These are phyloP conservation scores for Pristis pectinata DNA, from an alignment of 2,797 vertebrate genomes.

Conservation along the genomic window DNA sequence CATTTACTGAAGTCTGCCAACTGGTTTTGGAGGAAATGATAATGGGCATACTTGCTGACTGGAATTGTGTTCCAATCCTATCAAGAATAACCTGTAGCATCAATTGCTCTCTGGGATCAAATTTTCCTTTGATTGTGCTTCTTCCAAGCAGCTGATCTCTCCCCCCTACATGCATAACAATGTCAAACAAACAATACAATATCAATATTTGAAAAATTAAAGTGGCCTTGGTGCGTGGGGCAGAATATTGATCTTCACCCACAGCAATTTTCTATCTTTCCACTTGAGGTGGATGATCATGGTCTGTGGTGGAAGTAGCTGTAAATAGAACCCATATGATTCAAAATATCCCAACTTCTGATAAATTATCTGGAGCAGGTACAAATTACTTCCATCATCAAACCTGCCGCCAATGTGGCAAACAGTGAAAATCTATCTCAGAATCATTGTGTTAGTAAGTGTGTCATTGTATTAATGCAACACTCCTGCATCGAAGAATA, in stretches of 20 bases:
- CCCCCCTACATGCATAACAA: not conserved
- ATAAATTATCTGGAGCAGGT: not conserved
- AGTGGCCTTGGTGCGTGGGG: not conserved
- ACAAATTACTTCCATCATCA: not conserved
- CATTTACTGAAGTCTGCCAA: not conserved
- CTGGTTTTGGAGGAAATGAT: not conserved
- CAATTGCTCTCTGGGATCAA: not conserved
- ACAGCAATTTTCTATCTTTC: not conserved
- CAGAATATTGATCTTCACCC: not conserved
- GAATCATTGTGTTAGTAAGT: no score
- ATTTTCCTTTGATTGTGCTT: not conserved
- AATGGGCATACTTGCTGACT: no score
- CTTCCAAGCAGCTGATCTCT: not conserved
- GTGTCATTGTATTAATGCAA: no score
- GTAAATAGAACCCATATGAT: not conserved
- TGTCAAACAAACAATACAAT: not conserved
- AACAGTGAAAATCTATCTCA: no score
- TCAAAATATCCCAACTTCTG: not conserved
- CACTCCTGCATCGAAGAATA: no score
- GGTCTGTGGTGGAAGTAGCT: no score
- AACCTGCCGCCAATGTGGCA: no score
- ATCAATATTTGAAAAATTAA: not conserved
- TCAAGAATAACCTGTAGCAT: not conserved
- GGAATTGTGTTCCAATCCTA: no score
- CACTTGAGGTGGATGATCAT: not conserved